Conservation (phyloP, 2,797 vertebrate genomes). For the Nasua narica region DNA sequence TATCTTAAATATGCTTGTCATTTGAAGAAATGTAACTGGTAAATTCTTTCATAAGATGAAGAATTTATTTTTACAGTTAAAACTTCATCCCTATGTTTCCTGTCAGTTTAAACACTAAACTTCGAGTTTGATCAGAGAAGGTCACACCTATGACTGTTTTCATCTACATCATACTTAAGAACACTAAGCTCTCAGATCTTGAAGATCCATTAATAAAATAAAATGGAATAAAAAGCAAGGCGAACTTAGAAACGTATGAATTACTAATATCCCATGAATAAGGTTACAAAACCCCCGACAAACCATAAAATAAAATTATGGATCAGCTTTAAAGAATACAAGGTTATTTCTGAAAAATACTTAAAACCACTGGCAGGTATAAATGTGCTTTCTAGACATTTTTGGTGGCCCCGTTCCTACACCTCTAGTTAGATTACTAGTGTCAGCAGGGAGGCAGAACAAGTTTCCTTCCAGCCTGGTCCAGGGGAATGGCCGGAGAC, state of each 20-base stretch:
- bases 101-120: neutral
- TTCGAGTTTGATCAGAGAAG: neutral
- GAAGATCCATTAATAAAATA: neutral
- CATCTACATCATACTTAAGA: neutral
- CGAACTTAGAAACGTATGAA: slow-evolving; percentile 31
- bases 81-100: neutral
- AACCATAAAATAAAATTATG: neutral
- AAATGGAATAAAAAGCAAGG: neutral
- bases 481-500: neutral
- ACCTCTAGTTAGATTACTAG: slow-evolving; percentile 20
- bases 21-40: neutral
- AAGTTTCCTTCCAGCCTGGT: neutral
- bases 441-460: slow-evolving; percentile 2
- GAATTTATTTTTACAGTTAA: neutral
- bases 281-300: slow-evolving; percentile 29
- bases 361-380: slow-evolving; percentile 37
- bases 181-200: neutral
- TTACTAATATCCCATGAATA: neutral
- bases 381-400: slow-evolving; percentile 27
- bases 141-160: neutral
- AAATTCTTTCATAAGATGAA: neutral
- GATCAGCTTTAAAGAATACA: neutral
- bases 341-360: slow-evolving; percentile 38
- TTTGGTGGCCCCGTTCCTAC: slow-evolving; percentile 25
- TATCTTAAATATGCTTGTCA: neutral